Percentiles rank a stretch among this genome's conserved stretches.
These are phyloP conservation scores for Oxygymnocypris stewartii DNA, from an alignment of 2,113 vertebrate species.

Conservation along the genomic window DNA sequence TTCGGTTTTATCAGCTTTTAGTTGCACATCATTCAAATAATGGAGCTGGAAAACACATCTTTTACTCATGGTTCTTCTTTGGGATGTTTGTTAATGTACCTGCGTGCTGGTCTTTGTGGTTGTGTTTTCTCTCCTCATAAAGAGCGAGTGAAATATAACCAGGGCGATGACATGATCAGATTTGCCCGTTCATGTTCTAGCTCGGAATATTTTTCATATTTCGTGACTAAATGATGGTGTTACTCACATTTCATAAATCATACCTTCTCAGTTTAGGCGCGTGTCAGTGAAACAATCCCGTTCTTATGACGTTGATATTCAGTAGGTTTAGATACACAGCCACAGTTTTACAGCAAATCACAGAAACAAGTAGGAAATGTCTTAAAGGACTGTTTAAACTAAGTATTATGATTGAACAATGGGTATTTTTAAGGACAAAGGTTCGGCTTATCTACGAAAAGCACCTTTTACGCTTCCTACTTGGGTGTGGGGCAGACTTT, in stretches of 20 bases:
- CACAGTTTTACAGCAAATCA: neutral
- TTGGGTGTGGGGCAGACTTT: conserved; percentile 47
- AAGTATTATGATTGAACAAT: conserved; percentile 65
- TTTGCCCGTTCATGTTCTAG: conserved; percentile 30
- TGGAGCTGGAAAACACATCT: conserved; percentile 1
- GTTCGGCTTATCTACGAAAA: conserved; percentile 69
- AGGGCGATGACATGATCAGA: conserved; percentile 17
- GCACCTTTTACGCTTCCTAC: conserved; percentile 71
- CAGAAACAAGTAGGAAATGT: conserved; percentile 18
- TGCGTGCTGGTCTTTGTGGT: conserved; percentile 39
- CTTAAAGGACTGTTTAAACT: conserved; percentile 58
- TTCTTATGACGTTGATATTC: too few species aligned
- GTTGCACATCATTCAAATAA: neutral
- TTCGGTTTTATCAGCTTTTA: neutral
- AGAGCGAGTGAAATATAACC: neutral
- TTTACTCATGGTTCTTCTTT: neutral
- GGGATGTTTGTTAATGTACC: conserved; percentile 38
- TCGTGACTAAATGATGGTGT: neutral
- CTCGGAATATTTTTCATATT: conserved; percentile 4
- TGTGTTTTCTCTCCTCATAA: conserved; percentile 19
- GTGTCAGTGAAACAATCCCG: neutral
- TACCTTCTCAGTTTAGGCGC: neutral
- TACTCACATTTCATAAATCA: conserved; percentile 17
- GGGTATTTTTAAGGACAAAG: conserved; percentile 65
- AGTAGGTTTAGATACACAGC: neutral